Conservation (phyloP, 2,113 vertebrate genomes). For the Gymnogyps californianus region DNA sequence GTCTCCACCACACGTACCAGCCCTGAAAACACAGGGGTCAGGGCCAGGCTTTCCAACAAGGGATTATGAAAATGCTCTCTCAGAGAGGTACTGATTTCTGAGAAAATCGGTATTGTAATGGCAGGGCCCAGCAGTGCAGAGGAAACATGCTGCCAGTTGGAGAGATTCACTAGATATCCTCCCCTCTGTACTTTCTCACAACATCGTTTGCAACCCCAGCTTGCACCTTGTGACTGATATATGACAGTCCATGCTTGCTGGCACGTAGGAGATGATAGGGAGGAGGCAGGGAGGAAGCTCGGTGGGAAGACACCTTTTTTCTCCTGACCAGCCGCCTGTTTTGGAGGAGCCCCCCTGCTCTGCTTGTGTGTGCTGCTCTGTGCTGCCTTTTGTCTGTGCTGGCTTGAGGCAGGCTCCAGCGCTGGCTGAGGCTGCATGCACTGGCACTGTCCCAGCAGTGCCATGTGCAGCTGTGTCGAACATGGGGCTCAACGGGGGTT, state of each 20-base stretch:
- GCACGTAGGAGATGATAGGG: not conserved
- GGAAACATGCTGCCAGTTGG: not conserved
- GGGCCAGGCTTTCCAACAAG: not conserved
- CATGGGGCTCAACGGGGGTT: not conserved
- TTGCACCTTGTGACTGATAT: not conserved
- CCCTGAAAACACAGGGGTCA: not conserved
- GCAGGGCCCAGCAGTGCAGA: not conserved
- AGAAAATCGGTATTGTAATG: not conserved
- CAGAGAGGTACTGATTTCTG: not conserved
- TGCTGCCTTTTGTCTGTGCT: not conserved
- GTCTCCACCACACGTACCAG: not conserved
- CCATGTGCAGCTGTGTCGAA: too few species aligned
- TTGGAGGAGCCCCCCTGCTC: not conserved
- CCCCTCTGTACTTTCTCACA: not conserved
- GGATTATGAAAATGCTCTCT: not conserved
- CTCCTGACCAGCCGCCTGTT: not conserved
- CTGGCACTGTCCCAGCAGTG: accelerated
- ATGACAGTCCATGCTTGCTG: not conserved
- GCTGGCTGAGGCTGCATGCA: accelerated
- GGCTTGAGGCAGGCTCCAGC: not conserved
- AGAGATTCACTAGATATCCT: not conserved
- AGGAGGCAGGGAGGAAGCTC: not conserved
- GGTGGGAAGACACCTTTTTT: not conserved
- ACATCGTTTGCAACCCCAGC: not conserved
- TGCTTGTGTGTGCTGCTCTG: accelerated